phyloP scores from a whole-genome alignment of 2,888 invertebrate genomes.

The Diogma glabrata region DNA sequence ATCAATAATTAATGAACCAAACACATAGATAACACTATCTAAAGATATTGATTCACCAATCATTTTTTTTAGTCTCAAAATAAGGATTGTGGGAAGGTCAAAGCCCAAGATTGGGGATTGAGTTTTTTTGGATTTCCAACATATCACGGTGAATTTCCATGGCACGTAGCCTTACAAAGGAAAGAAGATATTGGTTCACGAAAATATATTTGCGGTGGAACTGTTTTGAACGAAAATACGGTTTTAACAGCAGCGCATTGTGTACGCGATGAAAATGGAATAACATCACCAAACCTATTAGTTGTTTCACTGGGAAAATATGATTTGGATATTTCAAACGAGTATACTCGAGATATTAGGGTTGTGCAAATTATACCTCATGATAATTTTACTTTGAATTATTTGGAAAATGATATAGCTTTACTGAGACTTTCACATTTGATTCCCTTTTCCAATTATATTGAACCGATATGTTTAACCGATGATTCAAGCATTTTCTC shows the following conservation, averaged over 20 bases:
- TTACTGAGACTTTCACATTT: not conserved
- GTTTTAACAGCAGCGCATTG: not conserved
- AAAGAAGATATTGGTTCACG: too few relatives aligned
- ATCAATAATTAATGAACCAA: too few relatives aligned
- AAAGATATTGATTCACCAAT: too few relatives aligned
- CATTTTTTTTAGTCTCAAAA: too few relatives aligned
- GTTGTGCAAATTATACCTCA: not conserved
- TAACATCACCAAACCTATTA: not conserved
- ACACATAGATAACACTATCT: too few relatives aligned
- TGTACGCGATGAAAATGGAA: not conserved
- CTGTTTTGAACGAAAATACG: not conserved
- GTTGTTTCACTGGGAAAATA: not conserved
- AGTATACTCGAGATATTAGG: not conserved
- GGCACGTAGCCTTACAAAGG: not conserved
- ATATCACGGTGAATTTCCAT: not conserved
- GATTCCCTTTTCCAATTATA: not conserved
- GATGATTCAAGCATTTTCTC: not conserved
- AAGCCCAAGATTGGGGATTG: too few relatives aligned
- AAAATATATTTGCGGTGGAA: constrained; percentile 1
- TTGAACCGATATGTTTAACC: constrained; percentile 1
- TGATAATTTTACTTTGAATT: not conserved
- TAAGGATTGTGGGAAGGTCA: too few relatives aligned
- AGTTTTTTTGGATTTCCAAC: not conserved
- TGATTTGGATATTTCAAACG: not conserved
- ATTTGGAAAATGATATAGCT: constrained; percentile 4